phyloP scores from a whole-genome alignment of 1,140 invertebrate species.

The Drosophila ficusphila region DNA sequence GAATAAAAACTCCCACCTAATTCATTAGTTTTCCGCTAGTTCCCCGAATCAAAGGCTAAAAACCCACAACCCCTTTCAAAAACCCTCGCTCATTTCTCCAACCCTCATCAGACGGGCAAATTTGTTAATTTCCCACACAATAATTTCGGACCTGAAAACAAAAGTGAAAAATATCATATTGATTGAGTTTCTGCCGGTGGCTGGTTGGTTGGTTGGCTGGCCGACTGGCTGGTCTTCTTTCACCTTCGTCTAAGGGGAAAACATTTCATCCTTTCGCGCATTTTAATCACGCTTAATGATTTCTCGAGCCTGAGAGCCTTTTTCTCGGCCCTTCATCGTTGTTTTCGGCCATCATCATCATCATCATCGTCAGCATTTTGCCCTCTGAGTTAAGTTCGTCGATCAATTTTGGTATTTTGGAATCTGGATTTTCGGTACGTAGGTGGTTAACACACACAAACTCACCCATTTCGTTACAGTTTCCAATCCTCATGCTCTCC shows the following conservation, averaged over 20 bases:
- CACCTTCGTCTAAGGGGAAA: conserved; percentile 25
- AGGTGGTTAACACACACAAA: conserved; percentile 54
- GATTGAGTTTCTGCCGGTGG: conserved; percentile 24
- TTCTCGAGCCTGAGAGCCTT: conserved; percentile 37
- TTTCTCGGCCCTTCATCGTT: conserved; percentile 19
- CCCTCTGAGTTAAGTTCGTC: not conserved
- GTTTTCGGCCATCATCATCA: conserved; percentile 5
- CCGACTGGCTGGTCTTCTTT: too few relatives aligned
- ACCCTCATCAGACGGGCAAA: conserved; percentile 46
- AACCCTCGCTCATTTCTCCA: conserved; percentile 11
- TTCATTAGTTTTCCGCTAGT: not conserved
- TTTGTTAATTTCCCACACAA: conserved; percentile 43
- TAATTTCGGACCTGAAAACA: conserved; percentile 7
- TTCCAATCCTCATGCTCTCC: conserved; percentile 51
- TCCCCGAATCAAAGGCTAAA: not conserved
- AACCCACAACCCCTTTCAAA: not conserved
- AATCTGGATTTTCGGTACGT: conserved; percentile 43
- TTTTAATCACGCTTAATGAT: conserved; percentile 71
- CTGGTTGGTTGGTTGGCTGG: not conserved
- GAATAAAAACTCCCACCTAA: not conserved
- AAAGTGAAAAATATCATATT: conserved; percentile 43
- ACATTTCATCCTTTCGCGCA: conserved; percentile 63
- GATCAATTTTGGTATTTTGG: conserved; percentile 35
- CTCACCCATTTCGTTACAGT: conserved; percentile 70
- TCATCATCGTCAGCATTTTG: conserved; percentile 1